Evolutionary conservation across 2,888 invertebrate genomes (phyloP).

Genomic region (Diarsia rubi): DNA sequence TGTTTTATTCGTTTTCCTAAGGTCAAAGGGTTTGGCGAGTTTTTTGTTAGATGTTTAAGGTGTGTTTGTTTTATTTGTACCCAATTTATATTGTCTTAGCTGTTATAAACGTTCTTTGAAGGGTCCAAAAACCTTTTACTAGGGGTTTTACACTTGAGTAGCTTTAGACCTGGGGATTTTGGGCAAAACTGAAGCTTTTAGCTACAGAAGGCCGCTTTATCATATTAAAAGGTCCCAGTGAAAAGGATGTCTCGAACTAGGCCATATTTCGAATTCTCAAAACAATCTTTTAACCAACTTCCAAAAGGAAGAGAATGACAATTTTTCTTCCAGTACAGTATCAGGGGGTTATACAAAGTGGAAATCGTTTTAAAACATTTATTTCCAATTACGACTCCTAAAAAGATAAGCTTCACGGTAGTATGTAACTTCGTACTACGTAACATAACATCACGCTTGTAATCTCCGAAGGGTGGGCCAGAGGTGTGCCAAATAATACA

Average conservation of each 20-base stretch:
- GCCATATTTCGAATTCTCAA: background rate
- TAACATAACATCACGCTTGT: no score
- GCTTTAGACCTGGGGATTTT: background rate
- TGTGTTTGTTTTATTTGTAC: conserved; percentile 11
- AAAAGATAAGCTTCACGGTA: no score
- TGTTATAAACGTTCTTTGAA: background rate
- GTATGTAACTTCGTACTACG: no score
- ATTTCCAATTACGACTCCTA: no score
- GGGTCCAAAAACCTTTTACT: background rate
- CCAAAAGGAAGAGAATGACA: no score
- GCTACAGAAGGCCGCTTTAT: background rate
- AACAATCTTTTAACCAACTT: background rate
- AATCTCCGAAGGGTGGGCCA: no score
- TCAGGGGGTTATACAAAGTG: no score
- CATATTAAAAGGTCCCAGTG: background rate
- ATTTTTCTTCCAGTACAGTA: no score
- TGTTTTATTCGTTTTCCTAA: conserved; percentile 34
- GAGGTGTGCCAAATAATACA: no score
- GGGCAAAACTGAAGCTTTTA: background rate
- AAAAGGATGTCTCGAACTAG: background rate
- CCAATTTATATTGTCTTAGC: background rate
- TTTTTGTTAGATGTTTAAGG: background rate
- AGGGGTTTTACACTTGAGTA: background rate
- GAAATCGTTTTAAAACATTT: no score
- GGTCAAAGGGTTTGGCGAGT: conserved; percentile 1